These are phyloP conservation scores for Battus philenor DNA, from an alignment of 1,140 invertebrate genomes.

Conservation along the genomic window DNA sequence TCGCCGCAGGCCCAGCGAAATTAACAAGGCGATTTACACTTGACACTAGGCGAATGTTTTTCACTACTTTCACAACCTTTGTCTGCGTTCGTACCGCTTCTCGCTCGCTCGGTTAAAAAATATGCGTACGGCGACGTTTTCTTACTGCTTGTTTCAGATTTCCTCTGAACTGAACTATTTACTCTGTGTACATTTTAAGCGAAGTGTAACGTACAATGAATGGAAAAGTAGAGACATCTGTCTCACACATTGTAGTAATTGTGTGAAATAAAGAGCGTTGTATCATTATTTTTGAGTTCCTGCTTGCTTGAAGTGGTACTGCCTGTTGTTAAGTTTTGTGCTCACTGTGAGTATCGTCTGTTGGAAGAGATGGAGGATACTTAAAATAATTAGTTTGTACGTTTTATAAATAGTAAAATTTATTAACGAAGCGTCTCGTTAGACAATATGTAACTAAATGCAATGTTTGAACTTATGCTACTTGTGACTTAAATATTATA, in stretches of 20 bases:
- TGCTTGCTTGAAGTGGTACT: constrained; percentile 37
- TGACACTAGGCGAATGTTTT: constrained; percentile 70
- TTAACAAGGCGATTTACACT: constrained; percentile 76
- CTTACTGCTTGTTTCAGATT: constrained; percentile 22
- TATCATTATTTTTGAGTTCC: constrained; percentile 62
- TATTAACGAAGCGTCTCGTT: too few species aligned
- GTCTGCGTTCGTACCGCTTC: constrained; percentile 32
- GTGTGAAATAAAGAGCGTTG: constrained; percentile 70
- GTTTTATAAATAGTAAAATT: too few species aligned
- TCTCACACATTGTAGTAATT: constrained; percentile 57
- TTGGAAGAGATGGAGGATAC: constrained; percentile 8
- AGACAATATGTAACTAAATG: too few species aligned
- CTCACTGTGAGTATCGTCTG: constrained; percentile 16
- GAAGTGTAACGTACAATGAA: constrained; percentile 21
- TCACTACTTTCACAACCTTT: constrained; percentile 56
- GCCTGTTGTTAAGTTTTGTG: constrained; percentile 41
- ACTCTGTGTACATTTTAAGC: constrained; percentile 32
- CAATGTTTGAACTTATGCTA: too few species aligned
- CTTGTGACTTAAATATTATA: too few species aligned
- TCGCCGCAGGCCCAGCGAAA: constrained; percentile 71
- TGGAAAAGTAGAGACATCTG: constrained; percentile 27
- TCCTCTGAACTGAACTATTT: constrained; percentile 20
- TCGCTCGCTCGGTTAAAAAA: constrained; percentile 31
- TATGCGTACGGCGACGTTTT: constrained; percentile 14
- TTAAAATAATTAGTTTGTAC: constrained; percentile 17